phyloP scores from a whole-genome alignment of 1,140 invertebrate genomes.

The Anthonomus grandis region DNA sequence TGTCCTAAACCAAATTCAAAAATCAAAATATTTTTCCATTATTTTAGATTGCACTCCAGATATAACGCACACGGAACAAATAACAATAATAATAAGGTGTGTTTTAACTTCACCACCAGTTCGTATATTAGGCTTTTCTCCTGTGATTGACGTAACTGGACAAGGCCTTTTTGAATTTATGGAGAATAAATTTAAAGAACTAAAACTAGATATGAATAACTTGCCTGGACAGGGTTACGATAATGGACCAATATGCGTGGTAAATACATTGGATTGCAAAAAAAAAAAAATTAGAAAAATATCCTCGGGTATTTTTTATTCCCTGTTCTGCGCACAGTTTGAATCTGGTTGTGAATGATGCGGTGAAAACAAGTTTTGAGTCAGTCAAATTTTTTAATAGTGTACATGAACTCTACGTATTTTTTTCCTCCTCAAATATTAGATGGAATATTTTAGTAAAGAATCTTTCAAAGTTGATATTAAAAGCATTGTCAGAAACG shows the following conservation, averaged over 20 bases:
- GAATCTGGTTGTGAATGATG: slow-evolving; percentile 10
- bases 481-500: slow-evolving; percentile 10
- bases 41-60: background rate
- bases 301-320: slow-evolving; percentile 3
- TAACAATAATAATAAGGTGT: background rate
- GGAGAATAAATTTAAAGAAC: background rate
- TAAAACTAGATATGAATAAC: background rate
- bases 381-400: slow-evolving; percentile 1
- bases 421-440: slow-evolving; percentile 4
- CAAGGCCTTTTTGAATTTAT: background rate
- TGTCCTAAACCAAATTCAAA: slow-evolving; percentile 13
- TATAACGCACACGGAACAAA: no score
- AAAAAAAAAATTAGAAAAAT: slow-evolving; percentile 3
- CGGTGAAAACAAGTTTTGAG: slow-evolving; percentile 5
- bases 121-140: slow-evolving; percentile 5
- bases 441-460: slow-evolving; percentile 9
- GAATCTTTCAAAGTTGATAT: background rate
- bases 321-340: slow-evolving; percentile 5
- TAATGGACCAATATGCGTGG: slow-evolving; percentile 1
- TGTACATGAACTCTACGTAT: slow-evolving; percentile 8
- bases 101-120: background rate
- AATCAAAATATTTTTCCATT: background rate
- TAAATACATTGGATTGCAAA: no score
- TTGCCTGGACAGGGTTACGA: background rate
- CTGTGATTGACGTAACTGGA: background rate